Evolutionary conservation across 2,797 vertebrate genomes (phyloP), one percentile per base, ranked within the genome.

Genomic region (Poecilia gillii): DNA sequence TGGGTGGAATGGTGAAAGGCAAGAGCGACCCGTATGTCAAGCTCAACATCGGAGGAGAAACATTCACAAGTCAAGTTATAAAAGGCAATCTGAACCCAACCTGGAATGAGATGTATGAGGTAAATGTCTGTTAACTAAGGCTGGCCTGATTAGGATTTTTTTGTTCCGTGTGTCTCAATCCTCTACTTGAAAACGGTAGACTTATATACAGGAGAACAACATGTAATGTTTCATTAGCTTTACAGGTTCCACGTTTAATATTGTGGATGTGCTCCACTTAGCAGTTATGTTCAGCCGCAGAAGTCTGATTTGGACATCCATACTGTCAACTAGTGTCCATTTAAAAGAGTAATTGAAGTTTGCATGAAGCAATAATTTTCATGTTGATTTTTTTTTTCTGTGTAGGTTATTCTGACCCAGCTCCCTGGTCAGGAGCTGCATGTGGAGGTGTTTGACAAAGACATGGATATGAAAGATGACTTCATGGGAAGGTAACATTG

Each of bases 21-120:
- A 98, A 98, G 85, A 98, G 97, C 16, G 98, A 99, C 85, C 97
- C 98, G 4, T 99, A 97, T 0, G 95, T 96, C 64, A 96, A 96
- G 84, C 89, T 97, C 28, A 96, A 96, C 78, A 91, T 96, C 3
- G 96, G 96, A 0, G 97, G 97, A 0, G 93, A 93, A 87, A 96
- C 92, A 28, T 97, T 97, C 89, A 96, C 94, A 55, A 98, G 96
- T 82, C 91, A 83, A 3, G 96, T 97, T 0, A 86, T 98, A 46
- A 96, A 97, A 72, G 84, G 93, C 75, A 97, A 97, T 68, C 96
- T 98, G 2, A 98, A 97, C 90, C 97, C 97, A 33, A 95, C 92
- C 28, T 98, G 97, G 97, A 97, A 97, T 36, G 97, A 98, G 89
- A 93, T 97, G 94, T 98, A 97, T 76, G 97, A 98, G 97, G 97